Evolutionary conservation across 2,113 vertebrate species (phyloP).

Genomic region (Tachycineta bicolor): DNA sequence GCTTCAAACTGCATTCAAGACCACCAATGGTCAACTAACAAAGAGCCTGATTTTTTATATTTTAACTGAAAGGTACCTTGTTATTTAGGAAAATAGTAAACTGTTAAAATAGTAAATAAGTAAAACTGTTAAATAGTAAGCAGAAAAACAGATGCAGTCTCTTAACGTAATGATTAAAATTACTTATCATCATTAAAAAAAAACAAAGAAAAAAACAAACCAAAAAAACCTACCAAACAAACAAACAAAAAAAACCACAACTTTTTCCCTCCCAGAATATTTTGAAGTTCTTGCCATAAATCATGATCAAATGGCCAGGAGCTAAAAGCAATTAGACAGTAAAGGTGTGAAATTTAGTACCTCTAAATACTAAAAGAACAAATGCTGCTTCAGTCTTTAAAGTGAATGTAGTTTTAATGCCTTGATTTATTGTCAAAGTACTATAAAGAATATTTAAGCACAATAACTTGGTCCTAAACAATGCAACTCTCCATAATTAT

Average conservation of each 20-base stretch:
- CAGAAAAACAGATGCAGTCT: neutral
- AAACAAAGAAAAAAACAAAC: too few relatives aligned
- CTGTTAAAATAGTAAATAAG: neutral
- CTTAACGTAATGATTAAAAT: neutral
- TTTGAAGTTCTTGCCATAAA: neutral
- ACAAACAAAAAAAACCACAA: too few relatives aligned
- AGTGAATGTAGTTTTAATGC: neutral
- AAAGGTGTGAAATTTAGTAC: neutral
- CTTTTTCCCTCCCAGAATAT: neutral
- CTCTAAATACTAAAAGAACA: neutral
- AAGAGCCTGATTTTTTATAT: neutral
- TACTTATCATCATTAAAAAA: neutral
- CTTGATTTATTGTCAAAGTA: neutral
- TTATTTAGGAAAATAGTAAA: neutral
- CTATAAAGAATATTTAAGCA: neutral
- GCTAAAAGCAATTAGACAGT: neutral
- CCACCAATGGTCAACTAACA: neutral
- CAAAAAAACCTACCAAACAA: too few relatives aligned
- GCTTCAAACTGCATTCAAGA: neutral
- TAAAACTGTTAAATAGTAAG: neutral
- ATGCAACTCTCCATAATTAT: neutral
- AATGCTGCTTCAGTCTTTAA: neutral
- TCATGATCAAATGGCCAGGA: neutral
- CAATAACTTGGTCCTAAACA: neutral
- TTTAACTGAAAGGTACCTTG: neutral